Conservation (phyloP, 2,113 vertebrate genomes). For the Anseranas semipalmata region DNA sequence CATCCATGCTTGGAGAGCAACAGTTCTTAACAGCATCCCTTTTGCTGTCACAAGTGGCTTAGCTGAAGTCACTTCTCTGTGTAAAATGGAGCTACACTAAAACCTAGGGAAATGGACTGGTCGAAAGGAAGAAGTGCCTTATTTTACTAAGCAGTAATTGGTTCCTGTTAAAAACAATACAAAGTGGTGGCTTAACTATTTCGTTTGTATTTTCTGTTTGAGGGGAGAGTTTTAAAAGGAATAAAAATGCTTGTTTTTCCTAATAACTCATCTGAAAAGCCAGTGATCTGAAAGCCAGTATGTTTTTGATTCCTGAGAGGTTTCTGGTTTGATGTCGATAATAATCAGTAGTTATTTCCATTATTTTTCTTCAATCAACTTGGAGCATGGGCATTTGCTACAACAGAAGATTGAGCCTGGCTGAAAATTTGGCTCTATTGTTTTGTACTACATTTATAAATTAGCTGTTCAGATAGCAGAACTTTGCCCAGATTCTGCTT, state of each 20-base stretch:
- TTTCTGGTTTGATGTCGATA: neutral
- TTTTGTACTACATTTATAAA: slow-evolving; percentile 6
- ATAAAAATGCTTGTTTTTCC: neutral
- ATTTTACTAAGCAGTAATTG: neutral
- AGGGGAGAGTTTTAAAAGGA: neutral
- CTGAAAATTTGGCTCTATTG: neutral
- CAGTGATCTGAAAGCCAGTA: neutral
- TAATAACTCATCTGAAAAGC: neutral
- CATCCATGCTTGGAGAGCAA: slow-evolving; percentile 83
- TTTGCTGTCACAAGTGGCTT: slow-evolving; percentile 80
- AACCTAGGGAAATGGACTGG: neutral
- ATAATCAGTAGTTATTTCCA: neutral
- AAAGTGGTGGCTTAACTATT: neutral
- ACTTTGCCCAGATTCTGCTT: neutral
- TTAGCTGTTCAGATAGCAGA: neutral
- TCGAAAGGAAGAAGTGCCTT: slow-evolving; percentile 57
- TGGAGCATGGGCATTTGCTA: neutral
- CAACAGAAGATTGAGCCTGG: neutral
- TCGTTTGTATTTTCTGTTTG: slow-evolving; percentile 50
- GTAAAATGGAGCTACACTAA: slow-evolving; percentile 43
- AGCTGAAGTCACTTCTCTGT: slow-evolving; percentile 82
- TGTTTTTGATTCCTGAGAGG: neutral
- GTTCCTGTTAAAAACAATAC: neutral
- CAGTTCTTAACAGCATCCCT: slow-evolving; percentile 75
- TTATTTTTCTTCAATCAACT: neutral